Base-by-base conservation (phyloP, 2,888 invertebrate species). In the Agriopis marginaria region DNA sequence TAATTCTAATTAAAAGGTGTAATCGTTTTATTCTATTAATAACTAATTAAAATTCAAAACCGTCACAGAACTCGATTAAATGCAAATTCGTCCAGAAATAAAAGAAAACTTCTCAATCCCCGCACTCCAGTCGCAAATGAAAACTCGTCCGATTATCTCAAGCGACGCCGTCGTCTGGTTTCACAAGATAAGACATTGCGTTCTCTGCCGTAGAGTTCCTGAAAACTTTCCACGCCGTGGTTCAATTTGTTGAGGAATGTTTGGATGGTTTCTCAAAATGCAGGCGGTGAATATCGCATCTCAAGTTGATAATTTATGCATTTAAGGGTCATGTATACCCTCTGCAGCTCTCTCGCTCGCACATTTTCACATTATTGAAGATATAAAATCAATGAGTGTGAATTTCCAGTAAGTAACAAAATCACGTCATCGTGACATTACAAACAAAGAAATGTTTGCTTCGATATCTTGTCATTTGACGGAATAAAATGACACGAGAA, bases 71-170 rank as follows among this genome's bases (percentile, higher is more conserved):
- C 17, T 45, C 44, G 53, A 62, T 62, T 53, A 62, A 53, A 69
- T 69, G 68, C 64, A 69, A 69, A 69, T 69, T 51, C 50, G 54
- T 14, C 40, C 50, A 56, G 61, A 45, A 64, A 61, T 61, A 69
- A 69, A 45, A 56, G 60, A 42, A 64, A 61, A 69, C 23, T 51
- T 14, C 51, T 56, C n/a, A 17, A 17, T 64, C 12, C 44, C 39
- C 44, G 55, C 44, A 9, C 40, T 23, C 61, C 55, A 55, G 49
- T 4, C 49, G 42, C 51, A 40, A 44, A 47, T 51, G 55, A 45
- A 50, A 53, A 49, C 42, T 56, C 59, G 40, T 49, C 58, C 50
- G 68, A 69, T 64, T 61, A 64, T 64, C 68, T 56, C 14, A n/a
- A 59, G 44, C 17, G 40, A 11, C 55, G n/a, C n/a, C n/a, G n/a